Conservation (phyloP, 2,888 invertebrate genomes). For the Ligdia adustata region DNA sequence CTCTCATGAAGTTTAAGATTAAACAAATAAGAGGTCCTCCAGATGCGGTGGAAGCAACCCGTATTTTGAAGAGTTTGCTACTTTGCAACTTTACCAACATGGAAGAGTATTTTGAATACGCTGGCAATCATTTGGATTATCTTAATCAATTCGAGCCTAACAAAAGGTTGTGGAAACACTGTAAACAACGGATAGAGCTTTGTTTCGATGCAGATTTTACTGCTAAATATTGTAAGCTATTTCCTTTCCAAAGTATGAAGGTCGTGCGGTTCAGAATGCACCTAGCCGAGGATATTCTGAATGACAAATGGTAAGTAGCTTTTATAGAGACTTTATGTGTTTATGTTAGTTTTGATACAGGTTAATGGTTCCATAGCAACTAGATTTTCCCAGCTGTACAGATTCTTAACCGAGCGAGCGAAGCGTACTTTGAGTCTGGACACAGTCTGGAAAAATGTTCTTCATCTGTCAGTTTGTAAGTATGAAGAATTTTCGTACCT, state of each 20-base stretch:
- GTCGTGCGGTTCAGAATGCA: constrained; percentile 90
- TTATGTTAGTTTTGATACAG: no score
- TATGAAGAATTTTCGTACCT: no score
- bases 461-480: no score
- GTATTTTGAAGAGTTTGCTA: constrained; percentile 88
- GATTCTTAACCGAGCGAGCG: no score
- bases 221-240: constrained; percentile 90
- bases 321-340: no score
- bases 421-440: no score
- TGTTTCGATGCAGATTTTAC: constrained; percentile 86
- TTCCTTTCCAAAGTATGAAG: constrained; percentile 96
- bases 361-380: no score
- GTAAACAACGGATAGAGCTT: constrained; percentile 82
- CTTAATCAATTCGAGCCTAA: constrained; percentile 90
- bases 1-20: constrained; percentile 91
- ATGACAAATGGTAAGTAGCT: constrained; percentile 88
- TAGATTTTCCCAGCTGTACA: no score
- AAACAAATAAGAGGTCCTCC: constrained; percentile 91
- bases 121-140: constrained; percentile 87
- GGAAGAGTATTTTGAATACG: constrained; percentile 90
- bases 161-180: constrained; percentile 92
- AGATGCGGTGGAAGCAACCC: constrained; percentile 86
- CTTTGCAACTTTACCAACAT: constrained; percentile 90
- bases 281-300: constrained; percentile 88
- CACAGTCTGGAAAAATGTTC: no score